Conservation (phyloP, 2,113 vertebrate genomes). For the Eclectus roratus region DNA sequence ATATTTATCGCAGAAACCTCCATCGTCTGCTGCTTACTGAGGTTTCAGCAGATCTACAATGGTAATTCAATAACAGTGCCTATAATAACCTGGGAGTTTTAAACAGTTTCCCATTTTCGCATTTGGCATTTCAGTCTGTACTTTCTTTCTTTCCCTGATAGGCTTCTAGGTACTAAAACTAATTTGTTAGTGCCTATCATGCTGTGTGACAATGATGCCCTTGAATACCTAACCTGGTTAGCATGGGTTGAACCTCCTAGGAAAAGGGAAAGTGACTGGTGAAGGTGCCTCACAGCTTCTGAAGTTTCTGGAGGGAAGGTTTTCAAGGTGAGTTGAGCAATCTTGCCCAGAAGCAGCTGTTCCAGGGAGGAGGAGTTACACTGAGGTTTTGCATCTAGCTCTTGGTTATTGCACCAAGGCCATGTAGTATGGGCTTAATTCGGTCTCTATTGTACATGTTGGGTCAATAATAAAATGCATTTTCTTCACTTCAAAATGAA, state of each 20-base stretch:
- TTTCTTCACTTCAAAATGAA: not conserved
- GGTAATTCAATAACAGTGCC: conserved; percentile 49
- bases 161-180: conserved; percentile 38
- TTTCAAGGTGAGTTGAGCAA: not conserved
- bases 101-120: conserved; percentile 40
- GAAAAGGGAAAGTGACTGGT: not conserved
- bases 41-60: conserved; percentile 47
- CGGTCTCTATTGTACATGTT: not conserved
- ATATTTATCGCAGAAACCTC: conserved; percentile 41
- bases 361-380: not conserved
- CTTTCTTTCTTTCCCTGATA: conserved; percentile 42
- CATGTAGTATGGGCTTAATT: not conserved
- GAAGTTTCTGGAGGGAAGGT: not conserved
- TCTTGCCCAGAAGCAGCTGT: not conserved
- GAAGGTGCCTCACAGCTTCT: not conserved
- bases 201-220: not conserved
- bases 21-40: conserved; percentile 17
- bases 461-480: not conserved
- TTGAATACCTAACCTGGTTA: not conserved
- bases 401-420: not conserved
- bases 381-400: not conserved
- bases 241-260: not conserved
- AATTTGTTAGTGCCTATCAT: conserved; percentile 16
- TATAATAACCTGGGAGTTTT: conserved; percentile 40
- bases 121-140: conserved; percentile 41